These are phyloP conservation scores for Cerastis rubricosa DNA, from an alignment of 2,888 invertebrate genomes.

Conservation along the genomic window DNA sequence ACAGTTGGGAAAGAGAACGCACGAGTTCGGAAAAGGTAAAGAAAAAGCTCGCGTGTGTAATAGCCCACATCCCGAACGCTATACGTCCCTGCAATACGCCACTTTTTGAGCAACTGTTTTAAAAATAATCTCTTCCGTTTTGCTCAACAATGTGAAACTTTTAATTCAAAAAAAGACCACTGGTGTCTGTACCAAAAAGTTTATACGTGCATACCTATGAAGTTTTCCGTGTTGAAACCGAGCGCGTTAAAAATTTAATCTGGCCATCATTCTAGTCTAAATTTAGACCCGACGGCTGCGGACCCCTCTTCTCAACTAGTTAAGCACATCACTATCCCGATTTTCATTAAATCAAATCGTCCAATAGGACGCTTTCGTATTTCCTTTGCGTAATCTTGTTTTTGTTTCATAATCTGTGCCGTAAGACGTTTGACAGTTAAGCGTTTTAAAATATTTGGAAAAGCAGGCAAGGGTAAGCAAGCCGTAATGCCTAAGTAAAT, in stretches of 20 bases:
- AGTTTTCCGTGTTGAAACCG: conserved; percentile 55
- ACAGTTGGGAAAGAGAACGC: too few relatives aligned
- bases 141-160: conserved; percentile 47
- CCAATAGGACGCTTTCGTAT: conserved; percentile 47
- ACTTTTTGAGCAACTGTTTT: too few relatives aligned
- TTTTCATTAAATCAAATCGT: conserved; percentile 59
- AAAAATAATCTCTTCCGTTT: conserved; percentile 49
- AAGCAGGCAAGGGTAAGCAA: neutral
- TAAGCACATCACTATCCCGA: conserved; percentile 63
- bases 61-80: too few relatives aligned
- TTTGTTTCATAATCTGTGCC: conserved; percentile 39
- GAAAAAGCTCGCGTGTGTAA: too few relatives aligned
- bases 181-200: conserved; percentile 50
- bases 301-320: conserved; percentile 57
- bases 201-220: conserved; percentile 56
- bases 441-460: conserved; percentile 8
- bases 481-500: neutral
- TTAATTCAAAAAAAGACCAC: conserved; percentile 58
- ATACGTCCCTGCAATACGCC: too few relatives aligned
- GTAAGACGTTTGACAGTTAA: conserved; percentile 32
- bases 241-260: conserved; percentile 65
- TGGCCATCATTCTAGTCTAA: conserved; percentile 63
- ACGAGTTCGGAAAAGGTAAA: too few relatives aligned
- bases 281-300: conserved; percentile 58
- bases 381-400: conserved; percentile 32